A percentile compares a stretch with the other conserved stretches of the same genome.
Evolutionary conservation across 2,888 invertebrate genomes (phyloP).

Genomic region (Merodon equestris): DNA sequence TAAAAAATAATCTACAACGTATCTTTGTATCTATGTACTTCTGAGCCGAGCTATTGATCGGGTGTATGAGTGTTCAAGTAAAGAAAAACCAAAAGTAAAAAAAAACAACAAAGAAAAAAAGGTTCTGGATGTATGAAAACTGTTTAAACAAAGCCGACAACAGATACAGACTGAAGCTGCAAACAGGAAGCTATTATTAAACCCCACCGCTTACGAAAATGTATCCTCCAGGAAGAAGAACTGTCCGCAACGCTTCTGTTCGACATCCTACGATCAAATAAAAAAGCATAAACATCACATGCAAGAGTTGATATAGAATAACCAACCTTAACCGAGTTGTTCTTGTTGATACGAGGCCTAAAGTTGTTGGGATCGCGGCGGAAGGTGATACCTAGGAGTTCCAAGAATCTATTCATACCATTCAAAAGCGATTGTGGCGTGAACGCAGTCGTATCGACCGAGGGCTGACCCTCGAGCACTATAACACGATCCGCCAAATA

Average conservation of each 20-base stretch:
- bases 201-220: conserved; percentile 1
- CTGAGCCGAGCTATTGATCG: conserved; percentile 4
- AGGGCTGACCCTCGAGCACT: conserved; percentile 97
- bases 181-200: conserved; percentile 32
- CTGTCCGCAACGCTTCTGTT: conserved; percentile 98
- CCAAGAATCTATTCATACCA: conserved; percentile 99
- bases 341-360: conserved; percentile 98
- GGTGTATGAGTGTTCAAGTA: conserved; percentile 12
- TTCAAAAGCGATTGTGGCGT: conserved; percentile 95
- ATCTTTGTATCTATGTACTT: conserved; percentile 23
- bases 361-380: conserved; percentile 99
- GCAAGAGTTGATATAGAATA: too few relatives aligned
- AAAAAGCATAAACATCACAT: not conserved
- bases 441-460: conserved; percentile 92
- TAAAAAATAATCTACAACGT: conserved; percentile 38
- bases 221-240: conserved; percentile 98
- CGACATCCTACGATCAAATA: conserved; percentile 85
- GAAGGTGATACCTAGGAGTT: conserved; percentile 97
- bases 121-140: conserved; percentile 31
- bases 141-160: conserved; percentile 29
- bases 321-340: conserved; percentile 93
- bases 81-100: conserved; percentile 10
- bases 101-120: conserved; percentile 13
- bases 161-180: conserved; percentile 26
- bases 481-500: conserved; percentile 99